Percentiles rank a stretch among this genome's conserved stretches.
phyloP scores from a whole-genome alignment of 2,113 vertebrate genomes.

The Pseudorectes ferrugineus region DNA sequence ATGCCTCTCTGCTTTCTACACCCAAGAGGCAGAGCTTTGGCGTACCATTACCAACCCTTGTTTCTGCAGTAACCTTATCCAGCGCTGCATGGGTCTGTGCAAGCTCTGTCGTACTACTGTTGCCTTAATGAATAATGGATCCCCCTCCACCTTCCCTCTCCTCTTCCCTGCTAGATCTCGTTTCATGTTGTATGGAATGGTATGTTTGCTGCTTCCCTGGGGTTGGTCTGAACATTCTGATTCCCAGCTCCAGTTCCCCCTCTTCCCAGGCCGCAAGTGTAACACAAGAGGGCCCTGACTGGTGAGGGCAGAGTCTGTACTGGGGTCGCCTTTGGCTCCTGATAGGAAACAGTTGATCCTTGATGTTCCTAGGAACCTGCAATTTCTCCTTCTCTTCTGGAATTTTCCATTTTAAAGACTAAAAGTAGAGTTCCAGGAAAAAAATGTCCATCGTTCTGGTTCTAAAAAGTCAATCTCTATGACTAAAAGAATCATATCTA shows the following conservation, averaged over 20 bases:
- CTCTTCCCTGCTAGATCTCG: background rate
- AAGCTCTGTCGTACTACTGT: background rate
- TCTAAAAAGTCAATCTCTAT: background rate
- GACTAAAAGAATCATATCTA: background rate
- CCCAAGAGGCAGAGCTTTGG: background rate
- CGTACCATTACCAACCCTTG: background rate
- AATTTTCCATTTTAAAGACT: background rate
- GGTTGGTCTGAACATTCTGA: background rate
- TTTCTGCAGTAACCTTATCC: constrained; percentile 33
- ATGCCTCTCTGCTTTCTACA: background rate
- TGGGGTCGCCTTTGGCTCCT: background rate
- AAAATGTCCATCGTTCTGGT: background rate
- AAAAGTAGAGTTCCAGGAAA: background rate
- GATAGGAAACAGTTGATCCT: background rate
- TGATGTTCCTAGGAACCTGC: background rate
- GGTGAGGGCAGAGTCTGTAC: background rate
- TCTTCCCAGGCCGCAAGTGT: background rate
- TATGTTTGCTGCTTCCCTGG: background rate
- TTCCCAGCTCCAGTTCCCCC: background rate
- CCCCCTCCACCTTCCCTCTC: background rate
- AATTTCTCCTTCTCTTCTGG: background rate
- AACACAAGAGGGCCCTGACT: background rate
- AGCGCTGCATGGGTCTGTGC: background rate
- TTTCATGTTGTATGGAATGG: constrained; percentile 1
- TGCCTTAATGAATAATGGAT: constrained; percentile 55